These are phyloP conservation scores for Penaeus chinensis DNA, from an alignment of 1,140 invertebrate species.

Conservation along the genomic window DNA sequence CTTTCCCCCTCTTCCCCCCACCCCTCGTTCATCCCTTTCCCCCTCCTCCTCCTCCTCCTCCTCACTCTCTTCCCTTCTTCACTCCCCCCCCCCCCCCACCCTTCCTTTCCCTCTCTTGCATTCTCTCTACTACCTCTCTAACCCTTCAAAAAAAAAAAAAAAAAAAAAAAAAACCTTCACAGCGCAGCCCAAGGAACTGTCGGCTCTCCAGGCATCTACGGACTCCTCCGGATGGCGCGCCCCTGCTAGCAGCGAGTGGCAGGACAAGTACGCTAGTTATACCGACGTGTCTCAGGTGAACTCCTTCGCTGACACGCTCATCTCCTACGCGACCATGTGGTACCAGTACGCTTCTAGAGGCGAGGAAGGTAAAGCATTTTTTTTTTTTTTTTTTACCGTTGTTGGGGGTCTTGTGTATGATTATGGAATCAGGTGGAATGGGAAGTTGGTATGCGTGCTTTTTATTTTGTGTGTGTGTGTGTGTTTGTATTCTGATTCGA, in stretches of 20 bases:
- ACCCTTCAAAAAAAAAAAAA: not conserved
- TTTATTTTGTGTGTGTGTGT: too few relatives aligned
- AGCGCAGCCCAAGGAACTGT: constrained; percentile 33
- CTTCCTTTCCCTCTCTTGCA: not conserved
- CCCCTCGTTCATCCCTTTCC: too few relatives aligned
- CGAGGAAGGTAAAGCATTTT: constrained; percentile 42
- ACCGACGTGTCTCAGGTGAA: constrained; percentile 53
- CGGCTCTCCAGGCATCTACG: not conserved
- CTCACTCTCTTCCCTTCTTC: too few relatives aligned
- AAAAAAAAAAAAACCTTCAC: not conserved
- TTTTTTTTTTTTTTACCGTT: too few relatives aligned
- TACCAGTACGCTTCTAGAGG: constrained; percentile 53
- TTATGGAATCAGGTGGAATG: too few relatives aligned
- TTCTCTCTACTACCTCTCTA: not conserved
- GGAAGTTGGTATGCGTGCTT: too few relatives aligned
- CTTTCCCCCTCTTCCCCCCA: too few relatives aligned
- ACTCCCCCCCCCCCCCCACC: too few relatives aligned
- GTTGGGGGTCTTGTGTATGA: not conserved
- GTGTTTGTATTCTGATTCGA: too few relatives aligned
- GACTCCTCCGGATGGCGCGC: constrained; percentile 52
- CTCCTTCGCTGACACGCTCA: constrained; percentile 59
- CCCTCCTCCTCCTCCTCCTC: too few relatives aligned
- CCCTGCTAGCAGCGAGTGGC: constrained; percentile 47
- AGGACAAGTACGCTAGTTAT: constrained; percentile 53
- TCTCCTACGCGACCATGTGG: constrained; percentile 63